phyloP scores from a whole-genome alignment of 2,113 vertebrate genomes.

The Gymnorhina tibicen region DNA sequence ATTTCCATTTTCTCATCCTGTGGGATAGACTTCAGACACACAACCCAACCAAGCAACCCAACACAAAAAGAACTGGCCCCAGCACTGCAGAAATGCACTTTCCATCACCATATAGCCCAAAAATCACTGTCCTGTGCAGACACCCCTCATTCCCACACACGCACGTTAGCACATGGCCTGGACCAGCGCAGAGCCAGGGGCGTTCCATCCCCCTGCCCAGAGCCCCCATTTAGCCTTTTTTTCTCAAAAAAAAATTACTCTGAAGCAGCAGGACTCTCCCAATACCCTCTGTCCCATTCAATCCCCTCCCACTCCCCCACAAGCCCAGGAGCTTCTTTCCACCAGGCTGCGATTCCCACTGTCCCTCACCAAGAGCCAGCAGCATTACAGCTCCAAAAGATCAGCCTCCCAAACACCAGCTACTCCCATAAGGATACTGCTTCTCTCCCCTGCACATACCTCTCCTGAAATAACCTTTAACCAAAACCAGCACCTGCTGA shows the following conservation, averaged over 20 bases:
- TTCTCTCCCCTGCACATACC: fast-evolving
- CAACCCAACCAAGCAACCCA: background rate
- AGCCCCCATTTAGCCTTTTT: background rate
- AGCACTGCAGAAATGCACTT: fast-evolving
- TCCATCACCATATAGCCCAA: background rate
- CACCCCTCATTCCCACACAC: background rate
- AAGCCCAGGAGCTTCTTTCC: background rate
- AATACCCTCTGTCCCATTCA: no score
- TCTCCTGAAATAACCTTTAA: background rate
- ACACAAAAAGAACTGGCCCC: background rate
- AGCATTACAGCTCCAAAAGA: background rate
- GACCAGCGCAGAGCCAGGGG: fast-evolving
- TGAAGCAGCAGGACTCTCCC: background rate
- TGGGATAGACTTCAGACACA: background rate
- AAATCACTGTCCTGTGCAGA: background rate
- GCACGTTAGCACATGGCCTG: fast-evolving
- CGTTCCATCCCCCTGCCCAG: background rate
- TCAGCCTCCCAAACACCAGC: background rate
- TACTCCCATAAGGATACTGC: background rate
- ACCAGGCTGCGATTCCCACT: background rate
- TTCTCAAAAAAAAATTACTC: background rate
- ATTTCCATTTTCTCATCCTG: background rate
- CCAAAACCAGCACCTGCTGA: background rate
- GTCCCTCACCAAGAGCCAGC: background rate
- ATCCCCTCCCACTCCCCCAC: background rate